A percentile compares a stretch with the other conserved stretches of the same genome.
Evolutionary conservation across 2,888 invertebrate species (phyloP).

Genomic region (Euclidia mi): DNA sequence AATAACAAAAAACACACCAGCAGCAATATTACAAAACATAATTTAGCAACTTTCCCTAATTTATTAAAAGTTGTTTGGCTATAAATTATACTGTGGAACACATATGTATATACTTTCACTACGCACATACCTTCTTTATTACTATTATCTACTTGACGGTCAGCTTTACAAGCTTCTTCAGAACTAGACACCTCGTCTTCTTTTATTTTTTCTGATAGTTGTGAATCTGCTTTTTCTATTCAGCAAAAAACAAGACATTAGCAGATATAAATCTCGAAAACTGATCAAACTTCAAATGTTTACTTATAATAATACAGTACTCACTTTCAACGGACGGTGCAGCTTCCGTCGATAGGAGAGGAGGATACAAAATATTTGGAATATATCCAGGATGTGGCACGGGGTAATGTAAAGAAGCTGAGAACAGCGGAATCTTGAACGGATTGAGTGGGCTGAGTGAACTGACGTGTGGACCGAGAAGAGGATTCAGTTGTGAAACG

Average conservation of each 20-base stretch:
- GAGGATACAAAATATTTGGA: slow-evolving; percentile 82
- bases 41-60: too few relatives aligned
- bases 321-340: slow-evolving; percentile 69
- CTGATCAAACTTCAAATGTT: too few relatives aligned
- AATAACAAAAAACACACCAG: too few relatives aligned
- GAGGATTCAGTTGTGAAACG: slow-evolving; percentile 65
- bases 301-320: slow-evolving; percentile 43
- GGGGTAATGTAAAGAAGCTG: slow-evolving; percentile 77
- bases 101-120: too few relatives aligned
- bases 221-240: slow-evolving; percentile 76
- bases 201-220: slow-evolving; percentile 83
- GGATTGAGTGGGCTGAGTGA: slow-evolving; percentile 71
- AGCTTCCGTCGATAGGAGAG: slow-evolving; percentile 69
- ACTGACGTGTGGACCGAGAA: slow-evolving; percentile 62
- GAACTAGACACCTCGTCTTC: slow-evolving; percentile 95
- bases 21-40: too few relatives aligned
- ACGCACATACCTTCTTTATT: slow-evolving; percentile 53
- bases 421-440: slow-evolving; percentile 81
- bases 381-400: slow-evolving; percentile 80
- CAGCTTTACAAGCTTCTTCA: slow-evolving; percentile 90
- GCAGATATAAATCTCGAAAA: too few relatives aligned
- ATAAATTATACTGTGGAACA: too few relatives aligned
- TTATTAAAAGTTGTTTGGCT: too few relatives aligned
- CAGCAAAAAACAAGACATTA: slow-evolving; percentile 8
- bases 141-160: slow-evolving; percentile 47